Conservation (phyloP, 2,888 invertebrate species). For the Caenorhabditis virilis region DNA sequence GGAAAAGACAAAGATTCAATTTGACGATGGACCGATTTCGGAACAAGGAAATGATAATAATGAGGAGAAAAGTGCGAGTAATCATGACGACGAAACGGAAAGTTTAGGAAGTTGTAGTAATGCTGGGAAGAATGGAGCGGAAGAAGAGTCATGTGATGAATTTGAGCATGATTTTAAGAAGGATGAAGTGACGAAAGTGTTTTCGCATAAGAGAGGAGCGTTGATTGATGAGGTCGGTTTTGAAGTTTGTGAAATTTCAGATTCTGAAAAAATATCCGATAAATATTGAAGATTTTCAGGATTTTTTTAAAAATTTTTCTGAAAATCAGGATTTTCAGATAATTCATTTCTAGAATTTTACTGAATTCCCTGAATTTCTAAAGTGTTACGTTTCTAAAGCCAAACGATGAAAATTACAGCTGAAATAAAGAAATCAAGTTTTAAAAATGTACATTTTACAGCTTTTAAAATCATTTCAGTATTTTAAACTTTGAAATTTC, state of each 20-base stretch:
- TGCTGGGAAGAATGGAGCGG: not conserved
- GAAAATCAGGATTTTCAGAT: not conserved
- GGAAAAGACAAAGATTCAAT: not conserved
- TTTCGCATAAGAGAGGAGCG: conserved; percentile 15
- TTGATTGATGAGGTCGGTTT: conserved; percentile 26
- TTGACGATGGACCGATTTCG: conserved; percentile 5
- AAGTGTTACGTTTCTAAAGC: too few relatives aligned
- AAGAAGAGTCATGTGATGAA: too few relatives aligned
- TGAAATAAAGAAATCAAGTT: too few relatives aligned
- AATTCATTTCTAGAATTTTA: not conserved
- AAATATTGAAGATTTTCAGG: not conserved
- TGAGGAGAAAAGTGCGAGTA: too few relatives aligned
- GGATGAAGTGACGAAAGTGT: too few relatives aligned
- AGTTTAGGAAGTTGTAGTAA: not conserved
- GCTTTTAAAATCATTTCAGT: too few relatives aligned
- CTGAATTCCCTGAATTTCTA: not conserved
- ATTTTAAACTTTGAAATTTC: too few relatives aligned
- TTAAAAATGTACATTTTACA: too few relatives aligned
- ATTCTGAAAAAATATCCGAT: not conserved
- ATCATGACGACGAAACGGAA: too few relatives aligned
- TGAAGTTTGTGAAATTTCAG: not conserved
- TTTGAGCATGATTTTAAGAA: too few relatives aligned
- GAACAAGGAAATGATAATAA: conserved; percentile 5
- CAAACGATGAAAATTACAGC: too few relatives aligned
- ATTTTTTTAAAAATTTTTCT: not conserved